A percentile compares a stretch with the other conserved stretches of the same genome.
These are phyloP conservation scores for Bellardia bayeri DNA, from an alignment of 2,888 invertebrate species.

Conservation along the genomic window DNA sequence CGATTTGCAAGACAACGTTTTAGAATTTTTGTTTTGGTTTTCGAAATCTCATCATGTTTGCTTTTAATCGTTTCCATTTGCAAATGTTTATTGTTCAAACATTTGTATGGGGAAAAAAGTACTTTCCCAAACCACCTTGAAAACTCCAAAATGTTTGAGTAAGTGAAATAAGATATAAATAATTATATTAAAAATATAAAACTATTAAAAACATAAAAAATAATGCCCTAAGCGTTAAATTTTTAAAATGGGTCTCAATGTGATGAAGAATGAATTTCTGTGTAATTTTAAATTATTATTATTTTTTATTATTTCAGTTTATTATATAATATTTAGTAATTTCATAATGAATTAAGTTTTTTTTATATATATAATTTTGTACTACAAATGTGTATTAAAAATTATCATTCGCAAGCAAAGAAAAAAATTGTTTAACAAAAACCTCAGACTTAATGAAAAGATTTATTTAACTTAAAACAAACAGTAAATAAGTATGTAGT, in stretches of 20 bases:
- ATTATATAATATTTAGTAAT: conserved; percentile 67
- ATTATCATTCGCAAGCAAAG: conserved; percentile 41
- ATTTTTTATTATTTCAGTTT: conserved; percentile 63
- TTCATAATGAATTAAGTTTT: conserved; percentile 70
- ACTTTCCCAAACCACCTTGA: background rate
- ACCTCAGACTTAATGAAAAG: conserved; percentile 30
- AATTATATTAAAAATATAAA: conserved; percentile 55
- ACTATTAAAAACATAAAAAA: conserved; percentile 54
- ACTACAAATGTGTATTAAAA: conserved; percentile 58
- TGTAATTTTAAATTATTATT: conserved; percentile 74
- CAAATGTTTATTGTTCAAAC: background rate
- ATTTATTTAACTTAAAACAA: conserved; percentile 17
- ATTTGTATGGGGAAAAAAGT: background rate
- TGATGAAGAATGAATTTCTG: conserved; percentile 76
- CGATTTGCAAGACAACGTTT: too few relatives aligned
- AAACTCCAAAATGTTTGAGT: conserved; percentile 28
- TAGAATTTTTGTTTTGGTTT: too few relatives aligned
- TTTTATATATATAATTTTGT: conserved; percentile 32
- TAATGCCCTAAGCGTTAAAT: conserved; percentile 66
- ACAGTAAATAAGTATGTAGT: conserved; percentile 28
- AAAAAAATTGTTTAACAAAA: conserved; percentile 15
- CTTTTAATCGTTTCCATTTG: too few relatives aligned
- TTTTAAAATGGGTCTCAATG: conserved; percentile 75
- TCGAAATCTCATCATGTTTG: too few relatives aligned
- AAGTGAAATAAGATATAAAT: conserved; percentile 35